Evolutionary conservation across 1,140 invertebrate species (phyloP).

Genomic region (Episyrphus balteatus): DNA sequence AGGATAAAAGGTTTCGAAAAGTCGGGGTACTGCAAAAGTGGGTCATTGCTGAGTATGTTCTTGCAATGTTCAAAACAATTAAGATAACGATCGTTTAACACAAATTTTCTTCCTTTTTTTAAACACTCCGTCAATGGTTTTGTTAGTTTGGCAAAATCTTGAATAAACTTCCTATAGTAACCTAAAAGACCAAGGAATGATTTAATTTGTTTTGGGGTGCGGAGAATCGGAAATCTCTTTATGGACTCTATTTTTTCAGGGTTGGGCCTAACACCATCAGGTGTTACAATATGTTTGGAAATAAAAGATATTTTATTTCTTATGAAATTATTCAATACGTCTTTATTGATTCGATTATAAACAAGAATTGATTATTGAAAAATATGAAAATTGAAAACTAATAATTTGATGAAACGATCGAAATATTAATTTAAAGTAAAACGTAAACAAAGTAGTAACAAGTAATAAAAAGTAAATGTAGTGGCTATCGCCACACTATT

Average conservation of each 20-base stretch:
- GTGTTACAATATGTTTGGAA: conserved; percentile 26
- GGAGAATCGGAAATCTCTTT: conserved; percentile 11
- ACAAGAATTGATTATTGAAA: too few species aligned
- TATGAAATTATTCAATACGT: too few species aligned
- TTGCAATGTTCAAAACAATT: conserved; percentile 15
- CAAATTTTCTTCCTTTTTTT: background rate
- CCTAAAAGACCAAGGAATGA: conserved; percentile 9
- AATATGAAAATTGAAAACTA: too few species aligned
- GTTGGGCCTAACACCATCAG: conserved; percentile 17
- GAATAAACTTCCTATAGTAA: conserved; percentile 19
- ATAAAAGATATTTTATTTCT: too few species aligned
- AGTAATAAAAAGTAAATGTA: too few species aligned
- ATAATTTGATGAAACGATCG: too few species aligned
- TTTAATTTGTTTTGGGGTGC: conserved; percentile 10
- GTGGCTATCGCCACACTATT: too few species aligned
- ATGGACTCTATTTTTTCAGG: conserved; percentile 12
- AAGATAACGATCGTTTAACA: conserved; percentile 10
- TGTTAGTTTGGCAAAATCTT: conserved; percentile 11
- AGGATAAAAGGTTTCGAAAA: conserved; percentile 22
- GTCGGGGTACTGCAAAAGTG: conserved; percentile 30
- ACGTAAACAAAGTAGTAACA: too few species aligned
- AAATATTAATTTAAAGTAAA: too few species aligned
- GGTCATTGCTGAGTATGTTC: conserved; percentile 14
- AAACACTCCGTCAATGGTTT: conserved; percentile 1
- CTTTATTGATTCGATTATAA: too few species aligned